phyloP scores from a whole-genome alignment of 1,140 invertebrate species.

The Rhynchophorus ferrugineus region DNA sequence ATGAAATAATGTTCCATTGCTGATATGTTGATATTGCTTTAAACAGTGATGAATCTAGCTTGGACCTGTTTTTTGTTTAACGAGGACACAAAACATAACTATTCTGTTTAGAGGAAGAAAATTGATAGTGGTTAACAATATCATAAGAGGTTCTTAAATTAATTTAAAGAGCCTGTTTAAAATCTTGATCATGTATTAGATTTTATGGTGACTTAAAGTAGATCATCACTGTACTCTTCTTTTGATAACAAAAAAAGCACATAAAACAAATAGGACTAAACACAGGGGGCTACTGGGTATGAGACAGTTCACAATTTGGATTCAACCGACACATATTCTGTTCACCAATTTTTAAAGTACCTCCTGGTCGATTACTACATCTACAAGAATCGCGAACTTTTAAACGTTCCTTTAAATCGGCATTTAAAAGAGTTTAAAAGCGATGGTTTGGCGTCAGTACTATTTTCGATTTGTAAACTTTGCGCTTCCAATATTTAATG shows the following conservation, averaged over 20 bases:
- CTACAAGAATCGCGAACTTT: neutral
- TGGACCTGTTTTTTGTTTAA: too few relatives aligned
- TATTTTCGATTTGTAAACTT: conserved; percentile 38
- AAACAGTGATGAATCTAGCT: too few relatives aligned
- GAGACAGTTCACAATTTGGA: neutral
- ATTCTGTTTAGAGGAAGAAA: too few relatives aligned
- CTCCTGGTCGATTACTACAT: conserved; percentile 2
- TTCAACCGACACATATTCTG: conserved; percentile 7
- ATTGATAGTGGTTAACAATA: too few relatives aligned
- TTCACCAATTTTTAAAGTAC: conserved; percentile 14
- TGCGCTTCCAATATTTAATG: conserved; percentile 37
- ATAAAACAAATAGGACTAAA: neutral
- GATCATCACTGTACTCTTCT: too few relatives aligned
- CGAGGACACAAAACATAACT: too few relatives aligned
- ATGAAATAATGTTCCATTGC: too few relatives aligned
- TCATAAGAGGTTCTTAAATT: too few relatives aligned
- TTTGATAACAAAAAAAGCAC: conserved; percentile 11
- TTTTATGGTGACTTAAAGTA: too few relatives aligned
- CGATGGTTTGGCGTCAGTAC: conserved; percentile 23
- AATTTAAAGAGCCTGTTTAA: too few relatives aligned
- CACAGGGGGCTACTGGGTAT: conserved; percentile 8
- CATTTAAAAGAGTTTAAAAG: conserved; percentile 10
- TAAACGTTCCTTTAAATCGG: neutral
- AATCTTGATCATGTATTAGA: too few relatives aligned
- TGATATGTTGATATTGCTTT: too few relatives aligned